A percentile compares a stretch with the other conserved stretches of the same genome.
Evolutionary conservation across 2,797 vertebrate genomes (phyloP).

Genomic region (Streptopelia turtur): DNA sequence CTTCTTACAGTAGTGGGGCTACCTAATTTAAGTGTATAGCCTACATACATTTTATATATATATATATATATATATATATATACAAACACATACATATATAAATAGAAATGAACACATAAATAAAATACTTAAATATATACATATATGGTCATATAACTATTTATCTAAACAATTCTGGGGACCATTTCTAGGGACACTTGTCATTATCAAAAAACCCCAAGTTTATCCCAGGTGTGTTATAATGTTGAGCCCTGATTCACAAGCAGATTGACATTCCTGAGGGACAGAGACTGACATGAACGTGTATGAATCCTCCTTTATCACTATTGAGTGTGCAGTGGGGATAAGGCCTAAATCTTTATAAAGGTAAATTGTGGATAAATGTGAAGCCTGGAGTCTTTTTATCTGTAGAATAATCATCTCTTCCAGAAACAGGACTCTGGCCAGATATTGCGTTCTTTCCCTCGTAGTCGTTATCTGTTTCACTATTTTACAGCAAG

Average conservation of each 20-base stretch:
- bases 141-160: too few relatives aligned
- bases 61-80: background rate
- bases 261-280: background rate
- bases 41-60: background rate
- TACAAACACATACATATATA: background rate
- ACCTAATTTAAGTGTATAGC: background rate
- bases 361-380: background rate
- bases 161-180: background rate
- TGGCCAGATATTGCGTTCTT: background rate
- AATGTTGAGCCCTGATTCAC: background rate
- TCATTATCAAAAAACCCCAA: background rate
- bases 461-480: slow-evolving; percentile 6
- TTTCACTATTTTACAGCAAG: slow-evolving; percentile 47
- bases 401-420: background rate
- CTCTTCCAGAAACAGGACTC: background rate
- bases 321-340: fast-evolving
- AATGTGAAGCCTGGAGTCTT: background rate
- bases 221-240: background rate
- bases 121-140: background rate
- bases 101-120: background rate
- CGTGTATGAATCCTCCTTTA: background rate
- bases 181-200: background rate
- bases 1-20: background rate
- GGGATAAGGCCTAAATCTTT: background rate
- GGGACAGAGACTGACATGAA: fast-evolving